A percentile compares a stretch with the other conserved stretches of the same genome.
Evolutionary conservation across 2,797 vertebrate species (phyloP).

Genomic region (Denticeps clupeoides): DNA sequence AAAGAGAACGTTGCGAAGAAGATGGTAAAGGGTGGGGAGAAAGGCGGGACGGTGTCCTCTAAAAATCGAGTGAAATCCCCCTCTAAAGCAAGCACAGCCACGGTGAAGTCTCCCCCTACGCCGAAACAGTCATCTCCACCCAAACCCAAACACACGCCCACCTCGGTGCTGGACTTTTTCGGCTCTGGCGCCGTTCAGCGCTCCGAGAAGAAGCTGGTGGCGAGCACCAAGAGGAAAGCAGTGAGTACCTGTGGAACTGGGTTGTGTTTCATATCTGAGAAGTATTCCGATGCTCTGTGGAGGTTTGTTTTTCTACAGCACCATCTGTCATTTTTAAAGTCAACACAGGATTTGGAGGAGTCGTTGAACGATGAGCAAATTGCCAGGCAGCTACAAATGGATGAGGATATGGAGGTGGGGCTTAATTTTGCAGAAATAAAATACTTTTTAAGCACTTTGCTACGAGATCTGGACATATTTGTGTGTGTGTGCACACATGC

Average conservation of each 20-base stretch:
- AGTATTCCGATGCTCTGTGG: background rate
- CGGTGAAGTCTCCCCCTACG: constrained; percentile 52
- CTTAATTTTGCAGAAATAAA: too few species aligned
- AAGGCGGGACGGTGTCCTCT: too few species aligned
- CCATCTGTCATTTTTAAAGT: constrained; percentile 38
- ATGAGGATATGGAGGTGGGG: constrained; percentile 79
- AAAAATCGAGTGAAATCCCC: constrained; percentile 52
- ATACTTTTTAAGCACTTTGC: background rate
- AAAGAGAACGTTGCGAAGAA: constrained; percentile 58
- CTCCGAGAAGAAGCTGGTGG: constrained; percentile 85
- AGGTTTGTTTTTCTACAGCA: background rate
- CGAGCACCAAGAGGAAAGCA: constrained; percentile 75
- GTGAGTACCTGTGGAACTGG: constrained; percentile 51
- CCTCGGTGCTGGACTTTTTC: constrained; percentile 79
- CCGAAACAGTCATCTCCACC: constrained; percentile 18
- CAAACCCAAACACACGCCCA: constrained; percentile 63
- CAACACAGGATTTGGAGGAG: constrained; percentile 53
- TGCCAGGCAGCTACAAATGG: constrained; percentile 77
- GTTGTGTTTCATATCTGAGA: too few species aligned
- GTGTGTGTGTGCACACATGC: constrained; percentile 6
- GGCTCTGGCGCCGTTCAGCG: constrained; percentile 67
- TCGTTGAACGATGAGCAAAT: constrained; percentile 71
- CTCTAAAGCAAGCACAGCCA: constrained; percentile 27
- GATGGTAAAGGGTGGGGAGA: constrained; percentile 19
- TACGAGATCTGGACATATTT: background rate